Percentiles rank a stretch among this genome's conserved stretches.
Evolutionary conservation across 2,797 vertebrate species (phyloP).

Genomic region (Gadopsis marmoratus): DNA sequence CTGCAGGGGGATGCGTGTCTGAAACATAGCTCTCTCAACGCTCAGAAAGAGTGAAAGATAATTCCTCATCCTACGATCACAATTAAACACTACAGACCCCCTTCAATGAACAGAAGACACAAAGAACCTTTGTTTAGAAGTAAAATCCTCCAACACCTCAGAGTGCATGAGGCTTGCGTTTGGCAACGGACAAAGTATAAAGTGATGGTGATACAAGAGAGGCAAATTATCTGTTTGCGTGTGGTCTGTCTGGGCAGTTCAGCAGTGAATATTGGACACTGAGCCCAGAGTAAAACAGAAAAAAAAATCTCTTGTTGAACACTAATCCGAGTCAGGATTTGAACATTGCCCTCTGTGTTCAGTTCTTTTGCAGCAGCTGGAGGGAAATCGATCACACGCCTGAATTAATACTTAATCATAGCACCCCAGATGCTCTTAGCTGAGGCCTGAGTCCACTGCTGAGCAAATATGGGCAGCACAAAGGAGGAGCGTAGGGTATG

Average conservation of each 20-base stretch:
- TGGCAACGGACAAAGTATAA: constrained; percentile 1
- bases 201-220: constrained; percentile 19
- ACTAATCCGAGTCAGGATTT: constrained; percentile 67
- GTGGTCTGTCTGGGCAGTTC: constrained; percentile 30
- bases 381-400: constrained; percentile 91
- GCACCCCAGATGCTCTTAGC: constrained; percentile 74
- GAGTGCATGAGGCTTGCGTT: constrained; percentile 4
- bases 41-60: constrained; percentile 37
- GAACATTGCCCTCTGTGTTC: constrained; percentile 62
- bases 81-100: constrained; percentile 30
- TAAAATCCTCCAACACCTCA: not conserved
- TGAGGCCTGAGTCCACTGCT: constrained; percentile 52
- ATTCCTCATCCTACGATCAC: constrained; percentile 26
- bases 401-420: constrained; percentile 93
- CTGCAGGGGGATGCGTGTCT: constrained; percentile 68
- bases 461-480: constrained; percentile 58
- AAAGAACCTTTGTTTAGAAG: not conserved
- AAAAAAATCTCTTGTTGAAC: constrained; percentile 57
- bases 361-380: constrained; percentile 77
- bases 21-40: constrained; percentile 57
- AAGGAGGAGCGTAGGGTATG: constrained; percentile 32
- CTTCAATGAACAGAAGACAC: constrained; percentile 10
- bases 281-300: constrained; percentile 29
- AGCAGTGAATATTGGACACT: constrained; percentile 38
- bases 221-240: constrained; percentile 29